phyloP scores from a whole-genome alignment of 2,113 vertebrate species.

The Apus apus region DNA sequence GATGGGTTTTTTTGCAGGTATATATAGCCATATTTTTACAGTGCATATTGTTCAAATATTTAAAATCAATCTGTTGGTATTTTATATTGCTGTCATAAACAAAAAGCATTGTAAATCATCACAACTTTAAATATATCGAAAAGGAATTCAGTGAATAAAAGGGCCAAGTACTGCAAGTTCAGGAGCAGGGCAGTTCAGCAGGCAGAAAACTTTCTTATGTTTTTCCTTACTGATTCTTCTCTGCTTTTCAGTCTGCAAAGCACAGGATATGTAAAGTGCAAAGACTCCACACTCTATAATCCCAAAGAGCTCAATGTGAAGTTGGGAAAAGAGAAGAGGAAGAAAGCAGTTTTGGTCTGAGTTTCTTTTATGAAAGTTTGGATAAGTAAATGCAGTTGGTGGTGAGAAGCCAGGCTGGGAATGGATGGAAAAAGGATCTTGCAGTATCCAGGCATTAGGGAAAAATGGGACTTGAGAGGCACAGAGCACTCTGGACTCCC shows the following conservation, averaged over 20 bases:
- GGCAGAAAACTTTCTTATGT: background rate
- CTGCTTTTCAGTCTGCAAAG: background rate
- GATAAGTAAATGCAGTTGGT: background rate
- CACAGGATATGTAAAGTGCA: background rate
- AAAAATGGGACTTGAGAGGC: background rate
- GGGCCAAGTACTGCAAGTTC: background rate
- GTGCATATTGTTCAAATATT: background rate
- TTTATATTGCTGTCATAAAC: background rate
- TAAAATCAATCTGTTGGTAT: background rate
- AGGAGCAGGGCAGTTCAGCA: background rate
- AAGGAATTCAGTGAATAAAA: background rate
- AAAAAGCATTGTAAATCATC: background rate
- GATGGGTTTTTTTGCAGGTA: background rate
- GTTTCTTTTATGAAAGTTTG: background rate
- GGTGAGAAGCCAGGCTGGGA: background rate
- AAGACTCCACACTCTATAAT: background rate
- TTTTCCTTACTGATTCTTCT: background rate
- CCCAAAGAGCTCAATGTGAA: background rate
- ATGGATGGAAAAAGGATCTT: background rate
- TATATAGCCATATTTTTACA: background rate
- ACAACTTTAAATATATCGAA: rapidly evolving
- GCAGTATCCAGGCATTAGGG: background rate
- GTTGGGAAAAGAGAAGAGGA: background rate
- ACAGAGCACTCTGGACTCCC: background rate
- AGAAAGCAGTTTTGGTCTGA: background rate